Evolutionary conservation across 2,888 invertebrate genomes (phyloP).

Genomic region (Watsonalla cultraria): DNA sequence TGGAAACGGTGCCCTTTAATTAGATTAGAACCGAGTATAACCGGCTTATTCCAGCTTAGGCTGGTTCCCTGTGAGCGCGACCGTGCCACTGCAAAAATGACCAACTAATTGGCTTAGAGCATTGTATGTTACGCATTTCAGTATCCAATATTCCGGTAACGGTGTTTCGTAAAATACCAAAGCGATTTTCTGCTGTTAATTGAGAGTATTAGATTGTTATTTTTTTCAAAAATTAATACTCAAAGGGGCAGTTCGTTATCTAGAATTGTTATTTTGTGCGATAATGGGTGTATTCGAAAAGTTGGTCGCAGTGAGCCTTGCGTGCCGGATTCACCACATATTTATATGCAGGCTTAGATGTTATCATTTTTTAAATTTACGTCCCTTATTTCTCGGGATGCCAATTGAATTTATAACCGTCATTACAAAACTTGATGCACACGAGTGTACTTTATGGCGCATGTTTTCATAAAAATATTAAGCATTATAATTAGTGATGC

Average conservation of each 20-base stretch:
- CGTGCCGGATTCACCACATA: constrained; percentile 49
- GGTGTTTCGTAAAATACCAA: constrained; percentile 49
- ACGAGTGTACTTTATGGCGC: too few relatives aligned
- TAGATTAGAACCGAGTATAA: constrained; percentile 73
- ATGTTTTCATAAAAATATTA: too few relatives aligned
- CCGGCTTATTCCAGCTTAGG: constrained; percentile 74
- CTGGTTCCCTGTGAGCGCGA: constrained; percentile 52
- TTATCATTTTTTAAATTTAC: too few relatives aligned
- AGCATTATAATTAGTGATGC: neutral
- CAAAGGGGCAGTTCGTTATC: neutral
- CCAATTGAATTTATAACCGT: constrained; percentile 16
- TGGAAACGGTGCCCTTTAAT: constrained; percentile 70
- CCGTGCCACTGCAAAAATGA: constrained; percentile 71
- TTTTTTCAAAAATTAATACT: constrained; percentile 1
- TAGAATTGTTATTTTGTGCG: constrained; percentile 12
- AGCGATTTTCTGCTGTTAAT: constrained; percentile 16
- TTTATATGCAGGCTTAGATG: constrained; percentile 22
- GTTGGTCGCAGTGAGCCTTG: constrained; percentile 41
- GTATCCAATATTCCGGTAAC: constrained; percentile 67
- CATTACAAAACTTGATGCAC: too few relatives aligned
- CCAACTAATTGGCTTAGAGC: constrained; percentile 76
- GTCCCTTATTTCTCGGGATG: constrained; percentile 16
- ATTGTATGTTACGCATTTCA: constrained; percentile 64
- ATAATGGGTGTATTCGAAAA: constrained; percentile 46
- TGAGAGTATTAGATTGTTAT: constrained; percentile 7